These are phyloP conservation scores for Folsomia candida DNA, from an alignment of 2,888 invertebrate species.

Conservation along the genomic window DNA sequence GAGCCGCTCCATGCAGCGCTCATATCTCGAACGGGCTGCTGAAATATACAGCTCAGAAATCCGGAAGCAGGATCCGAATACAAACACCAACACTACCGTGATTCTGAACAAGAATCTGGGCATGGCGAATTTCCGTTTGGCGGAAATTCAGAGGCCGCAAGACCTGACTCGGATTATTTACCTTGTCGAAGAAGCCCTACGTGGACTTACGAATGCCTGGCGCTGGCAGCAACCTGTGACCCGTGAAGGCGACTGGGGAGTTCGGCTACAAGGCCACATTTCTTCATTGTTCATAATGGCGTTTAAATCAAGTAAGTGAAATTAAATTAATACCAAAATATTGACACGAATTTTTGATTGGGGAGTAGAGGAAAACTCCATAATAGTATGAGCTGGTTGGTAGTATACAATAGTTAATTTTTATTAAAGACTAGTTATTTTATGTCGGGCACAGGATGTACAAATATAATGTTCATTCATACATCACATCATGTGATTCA, in stretches of 20 bases:
- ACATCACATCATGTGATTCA: no score
- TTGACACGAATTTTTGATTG: no score
- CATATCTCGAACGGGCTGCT: constrained; percentile 15
- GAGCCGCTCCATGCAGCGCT: background rate
- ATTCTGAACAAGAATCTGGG: constrained; percentile 11
- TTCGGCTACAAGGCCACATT: background rate
- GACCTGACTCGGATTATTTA: background rate
- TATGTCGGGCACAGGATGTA: background rate
- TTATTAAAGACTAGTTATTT: no score
- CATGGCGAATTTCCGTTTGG: constrained; percentile 17
- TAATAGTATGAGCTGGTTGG: no score
- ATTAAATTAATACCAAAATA: background rate
- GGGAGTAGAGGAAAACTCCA: no score
- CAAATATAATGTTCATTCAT: no score
- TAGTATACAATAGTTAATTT: no score
- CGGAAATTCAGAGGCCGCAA: constrained; percentile 1
- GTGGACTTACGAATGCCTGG: background rate
- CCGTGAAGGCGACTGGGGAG: background rate
- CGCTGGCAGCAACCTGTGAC: background rate
- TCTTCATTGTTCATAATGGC: constrained; percentile 5
- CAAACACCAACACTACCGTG: background rate
- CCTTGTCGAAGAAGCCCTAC: constrained; percentile 3
- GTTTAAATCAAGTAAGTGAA: constrained; percentile 10
- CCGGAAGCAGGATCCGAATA: background rate
- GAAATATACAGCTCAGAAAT: constrained; percentile 6